A percentile compares a stretch with the other conserved stretches of the same genome.
Conservation (phyloP, 2,888 invertebrate genomes). For the Myopa tessellatipennis region DNA sequence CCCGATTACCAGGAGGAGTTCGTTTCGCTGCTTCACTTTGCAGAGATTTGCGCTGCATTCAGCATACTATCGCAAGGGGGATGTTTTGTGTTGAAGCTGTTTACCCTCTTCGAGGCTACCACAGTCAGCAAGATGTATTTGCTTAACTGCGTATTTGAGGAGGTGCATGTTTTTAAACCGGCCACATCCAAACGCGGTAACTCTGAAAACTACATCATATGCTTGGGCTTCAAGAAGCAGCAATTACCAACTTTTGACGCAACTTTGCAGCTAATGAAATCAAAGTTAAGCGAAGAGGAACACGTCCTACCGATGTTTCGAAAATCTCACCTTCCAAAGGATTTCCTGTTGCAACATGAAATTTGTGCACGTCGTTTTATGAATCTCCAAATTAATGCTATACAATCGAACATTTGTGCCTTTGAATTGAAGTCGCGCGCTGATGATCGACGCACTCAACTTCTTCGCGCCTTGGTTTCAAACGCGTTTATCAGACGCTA, state of each 20-base stretch:
- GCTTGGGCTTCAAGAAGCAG: constrained; percentile 68
- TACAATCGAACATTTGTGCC: constrained; percentile 75
- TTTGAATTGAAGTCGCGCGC: constrained; percentile 67
- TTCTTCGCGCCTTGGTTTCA: constrained; percentile 70
- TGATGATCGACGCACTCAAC: constrained; percentile 64
- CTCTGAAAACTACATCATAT: constrained; percentile 91
- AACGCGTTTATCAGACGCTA: constrained; percentile 73
- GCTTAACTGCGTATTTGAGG: constrained; percentile 78
- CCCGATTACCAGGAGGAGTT: constrained; percentile 89
- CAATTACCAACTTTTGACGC: constrained; percentile 49
- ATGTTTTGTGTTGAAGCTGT: constrained; percentile 86
- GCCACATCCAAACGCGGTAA: constrained; percentile 94
- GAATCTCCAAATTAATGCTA: constrained; percentile 75
- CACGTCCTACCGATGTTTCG: constrained; percentile 71
- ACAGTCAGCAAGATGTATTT: constrained; percentile 84
- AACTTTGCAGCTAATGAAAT: constrained; percentile 52
- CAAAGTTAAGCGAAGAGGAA: constrained; percentile 43
- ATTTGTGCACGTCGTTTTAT: constrained; percentile 76
- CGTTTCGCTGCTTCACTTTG: constrained; percentile 83
- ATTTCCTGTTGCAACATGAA: constrained; percentile 76
- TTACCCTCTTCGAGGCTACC: constrained; percentile 88
- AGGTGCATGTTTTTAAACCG: constrained; percentile 86
- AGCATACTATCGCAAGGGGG: constrained; percentile 78
- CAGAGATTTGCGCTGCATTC: constrained; percentile 84
- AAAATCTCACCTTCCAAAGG: constrained; percentile 71